A percentile compares a stretch with the other conserved stretches of the same genome.
These are phyloP conservation scores for Drosophila cognata DNA, from an alignment of 2,888 invertebrate species.

Conservation along the genomic window DNA sequence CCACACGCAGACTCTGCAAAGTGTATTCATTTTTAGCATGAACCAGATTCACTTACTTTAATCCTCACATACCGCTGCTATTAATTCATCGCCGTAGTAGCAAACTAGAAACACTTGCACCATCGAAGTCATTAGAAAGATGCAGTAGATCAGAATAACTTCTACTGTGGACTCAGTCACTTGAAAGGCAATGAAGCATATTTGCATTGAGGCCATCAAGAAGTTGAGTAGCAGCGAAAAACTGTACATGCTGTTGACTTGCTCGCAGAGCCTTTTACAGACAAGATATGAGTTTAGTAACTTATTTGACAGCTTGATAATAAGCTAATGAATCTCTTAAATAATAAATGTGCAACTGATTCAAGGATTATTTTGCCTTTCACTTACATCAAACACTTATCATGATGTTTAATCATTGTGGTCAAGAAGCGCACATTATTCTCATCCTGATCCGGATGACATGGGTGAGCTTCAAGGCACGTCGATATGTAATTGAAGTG, in stretches of 20 bases:
- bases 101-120: slow-evolving; percentile 81
- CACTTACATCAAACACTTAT: slow-evolving; percentile 77
- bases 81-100: slow-evolving; percentile 79
- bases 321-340: neutral
- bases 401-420: slow-evolving; percentile 63
- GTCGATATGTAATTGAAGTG: slow-evolving; percentile 73
- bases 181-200: slow-evolving; percentile 83
- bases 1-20: slow-evolving; percentile 73
- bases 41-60: neutral
- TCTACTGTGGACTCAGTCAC: slow-evolving; percentile 75
- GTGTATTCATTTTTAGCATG: neutral
- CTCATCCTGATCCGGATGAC: slow-evolving; percentile 21
- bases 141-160: slow-evolving; percentile 75
- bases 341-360: neutral
- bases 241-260: slow-evolving; percentile 67
- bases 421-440: slow-evolving; percentile 63
- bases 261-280: slow-evolving; percentile 67
- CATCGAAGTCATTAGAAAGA: slow-evolving; percentile 78
- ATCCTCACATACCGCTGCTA: slow-evolving; percentile 67
- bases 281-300: slow-evolving; percentile 6
- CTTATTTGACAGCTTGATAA: neutral
- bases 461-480: slow-evolving; percentile 54
- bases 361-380: neutral
- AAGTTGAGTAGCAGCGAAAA: slow-evolving; percentile 82
- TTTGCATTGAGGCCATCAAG: slow-evolving; percentile 79